Percentiles rank a stretch among this genome's conserved stretches.
phyloP scores from a whole-genome alignment of 2,113 vertebrate genomes.

The Synchiropus splendidus region DNA sequence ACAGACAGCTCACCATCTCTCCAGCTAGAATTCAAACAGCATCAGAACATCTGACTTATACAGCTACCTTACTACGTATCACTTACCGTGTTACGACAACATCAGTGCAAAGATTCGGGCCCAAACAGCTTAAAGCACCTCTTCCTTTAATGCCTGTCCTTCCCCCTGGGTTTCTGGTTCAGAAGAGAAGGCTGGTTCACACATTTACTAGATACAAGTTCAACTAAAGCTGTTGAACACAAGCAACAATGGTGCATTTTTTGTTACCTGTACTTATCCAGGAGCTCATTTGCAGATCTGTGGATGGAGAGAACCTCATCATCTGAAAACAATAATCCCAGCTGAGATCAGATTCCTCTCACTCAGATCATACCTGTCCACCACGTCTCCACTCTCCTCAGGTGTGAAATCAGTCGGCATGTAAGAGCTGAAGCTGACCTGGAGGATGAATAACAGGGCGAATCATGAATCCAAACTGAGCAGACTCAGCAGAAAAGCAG shows the following conservation, averaged over 20 bases:
- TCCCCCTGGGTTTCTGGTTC: constrained; percentile 81
- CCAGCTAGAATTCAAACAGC: constrained; percentile 45
- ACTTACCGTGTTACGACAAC: constrained; percentile 77
- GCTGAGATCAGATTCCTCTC: no score
- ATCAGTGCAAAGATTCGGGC: constrained; percentile 77
- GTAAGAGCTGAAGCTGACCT: constrained; percentile 77
- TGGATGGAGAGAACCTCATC: no score
- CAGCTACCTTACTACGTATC: background rate
- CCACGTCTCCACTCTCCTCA: constrained; percentile 15
- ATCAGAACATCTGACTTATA: background rate
- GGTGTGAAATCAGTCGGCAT: constrained; percentile 58
- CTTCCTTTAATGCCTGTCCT: constrained; percentile 80
- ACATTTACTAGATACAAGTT: no score
- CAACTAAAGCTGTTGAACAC: constrained; percentile 4
- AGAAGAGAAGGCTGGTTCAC: no score
- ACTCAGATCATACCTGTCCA: constrained; percentile 51
- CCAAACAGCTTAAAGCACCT: constrained; percentile 72
- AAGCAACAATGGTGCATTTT: constrained; percentile 7
- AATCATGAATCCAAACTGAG: no score
- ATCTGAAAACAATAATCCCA: no score
- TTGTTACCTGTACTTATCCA: constrained; percentile 53
- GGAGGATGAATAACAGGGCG: no score
- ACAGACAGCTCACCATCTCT: constrained; percentile 37
- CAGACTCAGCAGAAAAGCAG: no score
- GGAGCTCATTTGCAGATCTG: constrained; percentile 42